A percentile compares a stretch with the other conserved stretches of the same genome.
phyloP scores from a whole-genome alignment of 2,888 invertebrate genomes.

The Heterodera filipjevi region DNA sequence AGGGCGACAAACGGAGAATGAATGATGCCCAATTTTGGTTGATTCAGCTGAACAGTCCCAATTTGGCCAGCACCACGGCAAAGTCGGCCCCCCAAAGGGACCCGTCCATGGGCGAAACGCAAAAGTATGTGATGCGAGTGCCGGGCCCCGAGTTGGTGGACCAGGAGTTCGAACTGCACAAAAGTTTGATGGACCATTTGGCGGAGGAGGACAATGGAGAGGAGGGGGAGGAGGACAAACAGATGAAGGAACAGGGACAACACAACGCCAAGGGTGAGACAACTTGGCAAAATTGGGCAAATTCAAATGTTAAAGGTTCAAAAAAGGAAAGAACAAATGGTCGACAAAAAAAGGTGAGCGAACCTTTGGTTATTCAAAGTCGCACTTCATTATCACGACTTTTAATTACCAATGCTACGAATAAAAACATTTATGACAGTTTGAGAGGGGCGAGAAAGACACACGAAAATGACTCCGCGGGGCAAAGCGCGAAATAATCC shows the following conservation, averaged over 20 bases:
- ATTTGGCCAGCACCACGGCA: neutral
- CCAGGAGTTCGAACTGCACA: conserved; percentile 61
- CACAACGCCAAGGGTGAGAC: neutral
- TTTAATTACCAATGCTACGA: neutral
- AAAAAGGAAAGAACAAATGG: neutral
- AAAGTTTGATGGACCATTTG: conserved; percentile 49
- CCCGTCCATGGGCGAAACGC: conserved; percentile 59
- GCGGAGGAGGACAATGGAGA: conserved; percentile 25
- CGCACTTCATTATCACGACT: neutral
- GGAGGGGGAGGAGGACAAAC: neutral
- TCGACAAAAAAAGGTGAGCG: neutral
- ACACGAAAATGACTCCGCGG: neutral
- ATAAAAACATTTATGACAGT: neutral
- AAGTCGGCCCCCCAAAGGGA: conserved; percentile 37
- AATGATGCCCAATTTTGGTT: neutral
- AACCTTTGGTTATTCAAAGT: neutral
- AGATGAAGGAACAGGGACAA: neutral
- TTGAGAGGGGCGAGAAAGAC: neutral
- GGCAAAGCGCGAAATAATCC: neutral
- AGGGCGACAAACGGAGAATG: neutral
- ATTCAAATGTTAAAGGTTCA: neutral
- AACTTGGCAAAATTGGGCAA: neutral
- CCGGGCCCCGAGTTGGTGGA: conserved; percentile 61
- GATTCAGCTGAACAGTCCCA: neutral
- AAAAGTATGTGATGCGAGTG: conserved; percentile 62